These are phyloP conservation scores for Corythornis cristatus DNA, from an alignment of 2,113 vertebrate species.

Conservation along the genomic window DNA sequence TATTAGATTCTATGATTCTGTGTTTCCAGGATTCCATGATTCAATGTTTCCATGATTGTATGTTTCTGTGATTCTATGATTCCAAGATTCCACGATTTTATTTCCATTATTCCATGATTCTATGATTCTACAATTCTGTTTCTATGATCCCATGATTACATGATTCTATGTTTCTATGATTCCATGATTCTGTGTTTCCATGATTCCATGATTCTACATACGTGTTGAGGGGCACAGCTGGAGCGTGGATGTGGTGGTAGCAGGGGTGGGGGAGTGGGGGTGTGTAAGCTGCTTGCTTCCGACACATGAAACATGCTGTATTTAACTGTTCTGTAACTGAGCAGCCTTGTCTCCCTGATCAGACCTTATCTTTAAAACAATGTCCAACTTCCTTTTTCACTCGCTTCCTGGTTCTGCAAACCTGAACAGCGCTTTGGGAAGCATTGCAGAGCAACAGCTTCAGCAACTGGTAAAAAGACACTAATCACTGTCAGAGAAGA, in stretches of 20 bases:
- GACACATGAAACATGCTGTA: not conserved
- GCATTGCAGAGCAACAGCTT: not conserved
- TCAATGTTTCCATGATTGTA: no score
- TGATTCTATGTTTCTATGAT: no score
- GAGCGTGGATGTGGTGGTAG: not conserved
- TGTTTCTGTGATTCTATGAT: no score
- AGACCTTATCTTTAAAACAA: conserved; percentile 17
- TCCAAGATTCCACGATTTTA: no score
- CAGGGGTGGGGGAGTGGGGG: not conserved
- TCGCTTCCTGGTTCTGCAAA: not conserved
- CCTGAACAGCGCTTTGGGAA: not conserved
- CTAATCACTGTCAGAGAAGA: conserved; percentile 16
- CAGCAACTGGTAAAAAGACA: not conserved
- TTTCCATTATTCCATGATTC: no score
- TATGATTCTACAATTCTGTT: no score
- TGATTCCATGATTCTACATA: no score
- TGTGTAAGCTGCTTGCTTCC: not conserved
- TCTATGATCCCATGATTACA: no score
- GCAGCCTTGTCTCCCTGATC: not conserved
- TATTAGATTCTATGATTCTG: no score
- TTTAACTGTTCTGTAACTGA: conserved; percentile 16
- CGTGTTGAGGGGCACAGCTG: not conserved
- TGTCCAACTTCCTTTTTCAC: not conserved
- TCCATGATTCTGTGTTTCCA: no score
- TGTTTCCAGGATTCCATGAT: no score